Evolutionary conservation across 2,888 invertebrate genomes (phyloP), one percentile per base, ranked within the genome.

Genomic region (Drosophila gaucha): DNA sequence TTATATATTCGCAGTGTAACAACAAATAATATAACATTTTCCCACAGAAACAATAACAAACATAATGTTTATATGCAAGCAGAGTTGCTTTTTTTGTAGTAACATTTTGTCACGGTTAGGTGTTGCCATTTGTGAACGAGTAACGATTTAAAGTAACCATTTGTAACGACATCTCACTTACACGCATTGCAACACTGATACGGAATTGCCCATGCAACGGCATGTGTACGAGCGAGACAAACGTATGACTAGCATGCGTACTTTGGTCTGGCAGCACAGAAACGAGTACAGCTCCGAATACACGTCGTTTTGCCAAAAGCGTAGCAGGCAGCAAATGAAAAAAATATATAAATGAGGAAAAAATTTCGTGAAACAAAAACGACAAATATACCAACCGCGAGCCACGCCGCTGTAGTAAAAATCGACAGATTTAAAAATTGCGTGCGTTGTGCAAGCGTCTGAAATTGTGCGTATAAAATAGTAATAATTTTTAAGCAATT

Each of bases 261-360:
- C 84, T 84, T 84, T 84, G 84, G 67, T 84, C 86, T 73, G 72
- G 68, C 78, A 80, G 78, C 72, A 71, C 79, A 82, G 69, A 86
- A 84, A 80, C 86, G 80, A 83, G 84, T 84, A 84, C 84, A 84
- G 84, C 84, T 82, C 74, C 85, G 83, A 78, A 86, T 86, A 87
- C 88, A 88, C 88, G 85, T 88, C 85, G 88, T 85, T 85, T 82
- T 85, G 80, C 72, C 71, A 83, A 83, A 83, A 80, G 83, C 83
- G 83, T 78, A 79, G 79, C 74, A 78, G 71, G 76, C 69, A 84
- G 70, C 74, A 68, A 84, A 85, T 71, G 69, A 74, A 85, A 80
- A 39, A 85, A 85, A 73, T 55, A 72, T 72, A 75, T 82, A 82
- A 85, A 85, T 82, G 82, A 69, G 78, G 65, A 78, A 85, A 82